A percentile compares a stretch with the other conserved stretches of the same genome.
Evolutionary conservation across 2,888 invertebrate genomes (phyloP).

Genomic region (Scrobipalpa costella): DNA sequence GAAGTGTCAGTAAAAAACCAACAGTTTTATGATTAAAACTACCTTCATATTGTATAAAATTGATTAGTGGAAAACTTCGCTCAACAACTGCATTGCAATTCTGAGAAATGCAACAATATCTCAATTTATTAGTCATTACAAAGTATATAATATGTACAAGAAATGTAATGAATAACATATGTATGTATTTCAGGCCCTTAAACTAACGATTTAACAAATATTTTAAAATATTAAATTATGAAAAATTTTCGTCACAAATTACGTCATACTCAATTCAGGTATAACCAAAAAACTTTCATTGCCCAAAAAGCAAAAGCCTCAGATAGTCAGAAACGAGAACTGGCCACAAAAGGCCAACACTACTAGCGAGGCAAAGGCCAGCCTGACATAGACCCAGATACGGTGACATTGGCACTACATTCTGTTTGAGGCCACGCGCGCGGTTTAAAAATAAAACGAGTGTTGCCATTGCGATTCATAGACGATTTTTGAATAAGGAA

Average conservation of each 20-base stretch:
- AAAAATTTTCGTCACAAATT: not conserved
- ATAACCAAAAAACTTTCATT: not conserved
- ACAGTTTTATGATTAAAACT: too few species aligned
- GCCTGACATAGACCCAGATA: conserved; percentile 78
- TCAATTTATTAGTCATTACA: not conserved
- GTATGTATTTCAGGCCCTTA: too few species aligned
- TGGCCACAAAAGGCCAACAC: conserved; percentile 47
- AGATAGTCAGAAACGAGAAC: not conserved
- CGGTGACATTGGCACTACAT: conserved; percentile 80
- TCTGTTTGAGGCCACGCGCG: conserved; percentile 74
- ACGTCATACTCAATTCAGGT: not conserved
- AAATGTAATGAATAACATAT: too few species aligned
- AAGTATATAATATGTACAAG: too few species aligned
- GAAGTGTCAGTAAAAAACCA: too few species aligned
- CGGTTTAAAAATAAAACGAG: conserved; percentile 72
- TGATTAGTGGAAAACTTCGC: not conserved
- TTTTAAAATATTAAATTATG: too few species aligned
- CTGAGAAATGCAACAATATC: not conserved
- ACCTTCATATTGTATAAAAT: too few species aligned
- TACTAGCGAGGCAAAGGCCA: conserved; percentile 56
- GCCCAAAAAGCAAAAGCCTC: not conserved
- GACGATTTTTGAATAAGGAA: conserved; percentile 41
- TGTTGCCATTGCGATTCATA: conserved; percentile 52
- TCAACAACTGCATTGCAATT: not conserved
- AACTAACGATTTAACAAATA: too few species aligned